Base-by-base conservation (phyloP, 2,113 vertebrate genomes). In the Tychaedon coryphoeus region DNA sequence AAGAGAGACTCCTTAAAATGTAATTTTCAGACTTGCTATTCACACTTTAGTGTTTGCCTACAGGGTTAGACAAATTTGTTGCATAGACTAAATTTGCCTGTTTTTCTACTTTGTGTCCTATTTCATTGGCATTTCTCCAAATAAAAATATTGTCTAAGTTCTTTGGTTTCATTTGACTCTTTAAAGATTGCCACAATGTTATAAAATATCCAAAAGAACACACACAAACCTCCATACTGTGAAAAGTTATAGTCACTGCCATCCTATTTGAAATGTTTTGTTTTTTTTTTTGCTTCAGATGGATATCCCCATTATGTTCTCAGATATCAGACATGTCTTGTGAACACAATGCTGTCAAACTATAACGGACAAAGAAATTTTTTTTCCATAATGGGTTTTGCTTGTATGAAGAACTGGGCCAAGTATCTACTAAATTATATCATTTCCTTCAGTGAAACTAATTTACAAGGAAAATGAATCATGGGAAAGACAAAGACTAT, bases 361-460 rank as follows among this genome's bases (percentile, higher is more conserved):
- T 91, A 50, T 28, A 86, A 95, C 1, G 20, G 77, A 64, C 48
- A 75, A 88, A 81, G 48, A 24, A 45, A 70, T 92, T 72, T 92
- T 81, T 67, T 88, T 80, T 28, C 77, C 34, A 58, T 67, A 92
- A 65, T 47, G n/a, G 42, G 62, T 50, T 94, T 84, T 92, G 72
- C 85, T 96, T 91, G 43, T 66, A 75, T 73, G 81, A 96, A 96
- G 71, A 95, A 86, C 24, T 28, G 43, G 86, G 80, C 57, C 89
- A 94, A 85, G 64, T 58, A 93, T 92, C 80, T 95, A 70, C 89
- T 78, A 89, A 96, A 73, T 96, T 96, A 47, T 92, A 92, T 95
- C 62, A 96, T 93, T 97, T 97, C 95, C 95, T 95, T 88, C 81
- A 93, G 60, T 90, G 90, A 96, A 97, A 96, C 76, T 92, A 60